Evolutionary conservation across 2,797 vertebrate species (phyloP), one percentile per base, ranked within the genome.

Genomic region (Pelobates cultripes): DNA sequence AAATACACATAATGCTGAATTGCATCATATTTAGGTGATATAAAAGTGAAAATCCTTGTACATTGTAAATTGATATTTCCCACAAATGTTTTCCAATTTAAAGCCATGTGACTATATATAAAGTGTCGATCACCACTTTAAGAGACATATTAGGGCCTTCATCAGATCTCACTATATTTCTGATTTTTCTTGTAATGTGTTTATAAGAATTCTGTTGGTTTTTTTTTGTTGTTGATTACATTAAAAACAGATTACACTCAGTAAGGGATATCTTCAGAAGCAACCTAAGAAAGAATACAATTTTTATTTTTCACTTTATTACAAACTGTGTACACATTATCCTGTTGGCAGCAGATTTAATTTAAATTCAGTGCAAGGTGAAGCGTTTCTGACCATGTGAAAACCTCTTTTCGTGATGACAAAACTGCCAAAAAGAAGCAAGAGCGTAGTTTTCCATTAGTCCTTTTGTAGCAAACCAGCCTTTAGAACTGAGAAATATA

Each of bases 341-440:
- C 64, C 70, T 63, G 76, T 43, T 69, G 45, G 43, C 42, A 61
- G 53, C 28, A 53, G 57, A 78, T 68, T 70, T 47, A 9, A 53
- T n/a, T 51, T 75, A 74, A 15, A 73, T 83, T 77, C 28, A 2
- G 81, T 82, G 81, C 81, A 83, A 83, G 61, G 70, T 68, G 15
- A 55, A 73, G 66, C 51, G 28, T 61, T 82, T 40, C 7, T 12
- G 0, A 51, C 14, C 55, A 74, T 55, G 28, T 70, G 73, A 47
- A 70, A 63, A 64, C 4, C 53, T 15, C 71, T 40, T 45, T 44
- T 57, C 44, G 42, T 43, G 51, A 70, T 28, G 8, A 40, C 0
- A 60, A 72, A 82, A 51, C 67, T 82, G 67, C 74, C 75, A 69
- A 43, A 45, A 69, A 45, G 41, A 70, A 69, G 53, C 51, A 28